Percentiles rank a stretch among this genome's conserved stretches.
Evolutionary conservation across 2,888 invertebrate species (phyloP).

Genomic region (Timandra comae): DNA sequence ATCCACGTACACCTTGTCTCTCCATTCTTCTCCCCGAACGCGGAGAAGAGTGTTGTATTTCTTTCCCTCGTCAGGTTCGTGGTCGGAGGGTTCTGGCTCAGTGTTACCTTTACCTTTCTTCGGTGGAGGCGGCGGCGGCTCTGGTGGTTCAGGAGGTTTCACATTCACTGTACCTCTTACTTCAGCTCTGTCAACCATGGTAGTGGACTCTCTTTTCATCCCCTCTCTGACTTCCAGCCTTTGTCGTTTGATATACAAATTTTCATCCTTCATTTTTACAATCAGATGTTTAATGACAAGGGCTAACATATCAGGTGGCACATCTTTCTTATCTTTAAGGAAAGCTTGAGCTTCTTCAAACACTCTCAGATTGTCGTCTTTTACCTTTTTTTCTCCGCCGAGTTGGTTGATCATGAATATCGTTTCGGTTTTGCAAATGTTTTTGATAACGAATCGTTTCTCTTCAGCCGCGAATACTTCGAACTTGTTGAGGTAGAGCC

Average conservation of each 20-base stretch:
- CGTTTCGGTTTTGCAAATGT: conserved; percentile 65
- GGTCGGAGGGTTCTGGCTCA: conserved; percentile 20
- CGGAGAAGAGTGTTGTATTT: conserved; percentile 68
- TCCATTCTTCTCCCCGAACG: conserved; percentile 74
- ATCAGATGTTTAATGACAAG: conserved; percentile 63
- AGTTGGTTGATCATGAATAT: conserved; percentile 69
- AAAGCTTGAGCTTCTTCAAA: conserved; percentile 62
- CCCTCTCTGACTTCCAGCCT: conserved; percentile 54
- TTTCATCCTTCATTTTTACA: conserved; percentile 64
- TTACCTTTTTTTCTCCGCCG: conserved; percentile 60
- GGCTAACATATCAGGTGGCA: conserved; percentile 58
- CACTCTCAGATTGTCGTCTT: conserved; percentile 53
- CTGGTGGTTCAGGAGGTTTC: conserved; percentile 26
- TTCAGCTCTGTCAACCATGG: conserved; percentile 52
- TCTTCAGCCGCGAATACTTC: conserved; percentile 56
- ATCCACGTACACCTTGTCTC: conserved; percentile 69
- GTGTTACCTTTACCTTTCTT: conserved; percentile 42
- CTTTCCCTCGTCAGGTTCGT: conserved; percentile 44
- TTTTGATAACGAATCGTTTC: conserved; percentile 63
- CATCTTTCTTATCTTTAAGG: conserved; percentile 56
- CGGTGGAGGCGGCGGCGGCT: conserved; percentile 19
- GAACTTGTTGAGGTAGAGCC: conserved; percentile 58
- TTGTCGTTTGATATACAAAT: conserved; percentile 55
- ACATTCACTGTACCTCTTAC: conserved; percentile 48
- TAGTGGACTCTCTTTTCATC: conserved; percentile 49